Percentiles rank a stretch among this genome's conserved stretches.
Conservation (phyloP, 2,797 vertebrate species). For the Parambassis ranga region DNA sequence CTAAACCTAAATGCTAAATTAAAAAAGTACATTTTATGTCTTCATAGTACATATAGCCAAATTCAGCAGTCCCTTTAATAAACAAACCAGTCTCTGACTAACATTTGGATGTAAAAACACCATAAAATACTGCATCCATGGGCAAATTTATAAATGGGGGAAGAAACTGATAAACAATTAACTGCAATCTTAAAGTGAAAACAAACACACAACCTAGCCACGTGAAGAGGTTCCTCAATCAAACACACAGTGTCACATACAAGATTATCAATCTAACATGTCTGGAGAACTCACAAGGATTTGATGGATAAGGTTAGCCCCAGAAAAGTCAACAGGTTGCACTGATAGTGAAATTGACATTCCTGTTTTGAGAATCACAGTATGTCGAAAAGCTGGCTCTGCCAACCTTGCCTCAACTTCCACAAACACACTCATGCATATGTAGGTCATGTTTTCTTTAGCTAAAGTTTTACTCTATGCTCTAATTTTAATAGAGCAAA, state of each 20-base stretch:
- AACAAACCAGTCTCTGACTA: constrained; percentile 15
- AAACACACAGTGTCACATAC: too few species aligned
- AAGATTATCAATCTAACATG: too few species aligned
- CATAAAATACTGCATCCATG: too few species aligned
- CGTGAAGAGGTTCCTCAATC: too few species aligned
- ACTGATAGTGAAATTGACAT: not conserved
- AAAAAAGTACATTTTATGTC: too few species aligned
- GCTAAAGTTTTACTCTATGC: not conserved
- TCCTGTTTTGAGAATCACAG: constrained; percentile 17
- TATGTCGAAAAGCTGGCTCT: constrained; percentile 44
- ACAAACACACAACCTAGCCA: too few species aligned
- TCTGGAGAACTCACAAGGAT: not conserved
- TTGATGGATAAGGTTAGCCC: not conserved
- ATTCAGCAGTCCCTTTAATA: constrained; percentile 3
- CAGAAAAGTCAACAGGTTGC: not conserved
- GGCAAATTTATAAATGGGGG: too few species aligned
- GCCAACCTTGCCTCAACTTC: not conserved
- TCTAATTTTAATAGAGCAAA: not conserved
- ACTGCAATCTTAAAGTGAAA: too few species aligned
- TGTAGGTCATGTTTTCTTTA: not conserved
- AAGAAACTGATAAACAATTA: too few species aligned
- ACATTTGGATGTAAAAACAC: not conserved
- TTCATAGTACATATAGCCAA: too few species aligned
- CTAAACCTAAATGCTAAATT: too few species aligned
- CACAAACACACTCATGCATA: not conserved